Conservation (phyloP, 2,113 vertebrate genomes). For the Penelope pileata region DNA sequence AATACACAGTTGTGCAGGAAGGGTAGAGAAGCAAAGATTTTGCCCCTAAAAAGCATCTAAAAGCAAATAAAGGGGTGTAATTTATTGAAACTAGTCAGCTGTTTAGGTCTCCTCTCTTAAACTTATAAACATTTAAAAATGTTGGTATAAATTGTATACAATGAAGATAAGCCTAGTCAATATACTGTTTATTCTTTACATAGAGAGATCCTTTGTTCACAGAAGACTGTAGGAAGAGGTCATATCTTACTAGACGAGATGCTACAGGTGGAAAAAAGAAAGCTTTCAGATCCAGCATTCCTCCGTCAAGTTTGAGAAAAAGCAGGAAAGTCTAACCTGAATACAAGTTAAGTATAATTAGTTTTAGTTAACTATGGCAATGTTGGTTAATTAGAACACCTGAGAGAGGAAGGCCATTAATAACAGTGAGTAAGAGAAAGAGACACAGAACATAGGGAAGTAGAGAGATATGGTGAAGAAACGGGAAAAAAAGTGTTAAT, state of each 20-base stretch:
- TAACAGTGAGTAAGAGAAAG: background rate
- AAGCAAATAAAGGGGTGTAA: background rate
- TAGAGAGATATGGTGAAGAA: rapidly evolving
- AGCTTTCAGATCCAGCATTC: background rate
- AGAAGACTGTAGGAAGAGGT: background rate
- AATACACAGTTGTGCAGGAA: background rate
- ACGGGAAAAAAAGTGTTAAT: background rate
- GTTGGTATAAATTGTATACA: background rate
- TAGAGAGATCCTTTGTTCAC: background rate
- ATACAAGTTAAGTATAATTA: background rate
- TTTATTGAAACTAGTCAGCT: conserved; percentile 15
- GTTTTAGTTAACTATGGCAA: background rate
- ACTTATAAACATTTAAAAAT: background rate
- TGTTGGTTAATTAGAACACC: background rate
- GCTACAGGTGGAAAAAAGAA: background rate
- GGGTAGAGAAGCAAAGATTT: background rate
- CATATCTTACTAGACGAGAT: background rate
- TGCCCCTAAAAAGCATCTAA: background rate
- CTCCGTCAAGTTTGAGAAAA: background rate
- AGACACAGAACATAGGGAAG: background rate
- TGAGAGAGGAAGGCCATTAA: background rate
- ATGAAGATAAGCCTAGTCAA: background rate
- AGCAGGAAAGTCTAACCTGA: background rate
- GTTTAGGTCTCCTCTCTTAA: background rate
- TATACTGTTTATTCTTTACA: background rate